Percentiles rank a stretch among this genome's conserved stretches.
These are phyloP conservation scores for Hypomesus transpacificus DNA, from an alignment of 2,113 vertebrate species.

Conservation along the genomic window DNA sequence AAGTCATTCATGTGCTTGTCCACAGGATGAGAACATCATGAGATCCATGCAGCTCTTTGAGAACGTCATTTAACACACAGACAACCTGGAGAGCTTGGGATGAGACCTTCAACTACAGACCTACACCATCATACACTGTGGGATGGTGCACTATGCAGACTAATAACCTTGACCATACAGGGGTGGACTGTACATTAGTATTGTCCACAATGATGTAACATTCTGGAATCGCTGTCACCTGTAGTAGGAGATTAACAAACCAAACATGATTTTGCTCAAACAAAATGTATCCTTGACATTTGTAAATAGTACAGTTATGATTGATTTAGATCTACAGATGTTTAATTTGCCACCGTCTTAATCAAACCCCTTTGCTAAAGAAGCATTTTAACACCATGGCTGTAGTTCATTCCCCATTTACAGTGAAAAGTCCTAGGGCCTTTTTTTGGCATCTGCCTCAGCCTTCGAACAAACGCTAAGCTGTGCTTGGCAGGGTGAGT, in stretches of 20 bases:
- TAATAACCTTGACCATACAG: conserved; percentile 31
- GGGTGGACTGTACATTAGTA: conserved; percentile 19
- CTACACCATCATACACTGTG: conserved; percentile 42
- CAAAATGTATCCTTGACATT: neutral
- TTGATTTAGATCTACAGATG: neutral
- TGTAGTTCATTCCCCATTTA: neutral
- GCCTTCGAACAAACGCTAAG: neutral
- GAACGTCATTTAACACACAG: conserved; percentile 88
- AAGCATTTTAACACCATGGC: neutral
- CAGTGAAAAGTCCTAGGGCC: too few relatives aligned
- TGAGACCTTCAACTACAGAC: conserved; percentile 70
- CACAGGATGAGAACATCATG: conserved; percentile 99
- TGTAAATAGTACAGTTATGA: neutral
- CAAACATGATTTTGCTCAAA: neutral
- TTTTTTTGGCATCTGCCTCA: neutral
- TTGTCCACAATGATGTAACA: conserved; percentile 28
- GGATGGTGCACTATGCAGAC: conserved; percentile 64
- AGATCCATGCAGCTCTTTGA: conserved; percentile 99
- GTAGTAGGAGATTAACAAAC: neutral
- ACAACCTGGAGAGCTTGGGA: conserved; percentile 46
- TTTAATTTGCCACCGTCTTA: neutral
- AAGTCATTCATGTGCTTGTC: conserved; percentile 9
- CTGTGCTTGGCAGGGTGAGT: neutral
- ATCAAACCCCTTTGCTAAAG: neutral
- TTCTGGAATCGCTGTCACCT: conserved; percentile 48